phyloP scores from a whole-genome alignment of 1,140 invertebrate species.

The Helicoverpa zea region DNA sequence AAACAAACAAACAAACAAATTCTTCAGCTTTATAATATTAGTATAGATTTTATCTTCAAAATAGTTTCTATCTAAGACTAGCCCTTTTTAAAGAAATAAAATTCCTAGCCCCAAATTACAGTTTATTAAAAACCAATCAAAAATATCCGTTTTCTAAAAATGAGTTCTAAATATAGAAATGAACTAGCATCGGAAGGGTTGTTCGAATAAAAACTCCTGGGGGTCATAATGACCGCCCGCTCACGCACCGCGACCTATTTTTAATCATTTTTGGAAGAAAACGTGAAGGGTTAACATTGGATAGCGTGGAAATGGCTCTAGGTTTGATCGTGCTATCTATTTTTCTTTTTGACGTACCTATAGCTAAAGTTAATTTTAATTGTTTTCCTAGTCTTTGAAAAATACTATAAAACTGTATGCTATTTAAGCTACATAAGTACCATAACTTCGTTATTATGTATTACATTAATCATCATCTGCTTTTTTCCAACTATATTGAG shows the following conservation, averaged over 20 bases:
- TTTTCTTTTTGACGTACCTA: too few relatives aligned
- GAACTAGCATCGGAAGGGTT: slow-evolving; percentile 34
- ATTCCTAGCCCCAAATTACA: background rate
- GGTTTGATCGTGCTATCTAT: background rate
- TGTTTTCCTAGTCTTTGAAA: too few relatives aligned
- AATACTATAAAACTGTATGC: too few relatives aligned
- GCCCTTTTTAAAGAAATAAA: background rate
- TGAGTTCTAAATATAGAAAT: slow-evolving; percentile 17
- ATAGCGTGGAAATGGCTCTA: slow-evolving; percentile 60
- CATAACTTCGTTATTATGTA: too few relatives aligned
- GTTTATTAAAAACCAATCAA: slow-evolving; percentile 9
- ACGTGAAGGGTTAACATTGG: slow-evolving; percentile 69
- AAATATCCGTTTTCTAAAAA: slow-evolving; percentile 13
- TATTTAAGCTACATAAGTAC: too few relatives aligned
- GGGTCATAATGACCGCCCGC: slow-evolving; percentile 69
- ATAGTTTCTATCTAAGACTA: too few relatives aligned
- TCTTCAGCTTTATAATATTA: too few relatives aligned
- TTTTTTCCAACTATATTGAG: too few relatives aligned
- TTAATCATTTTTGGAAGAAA: slow-evolving; percentile 83
- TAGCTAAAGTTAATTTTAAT: too few relatives aligned
- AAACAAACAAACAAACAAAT: too few relatives aligned
- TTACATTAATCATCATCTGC: too few relatives aligned
- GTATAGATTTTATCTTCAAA: background rate
- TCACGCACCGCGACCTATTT: slow-evolving; percentile 83
- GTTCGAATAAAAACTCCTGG: slow-evolving; percentile 65